Percentiles rank a stretch among this genome's conserved stretches.
Conservation (phyloP, 2,888 invertebrate genomes). For the Ennomos quercinarius region DNA sequence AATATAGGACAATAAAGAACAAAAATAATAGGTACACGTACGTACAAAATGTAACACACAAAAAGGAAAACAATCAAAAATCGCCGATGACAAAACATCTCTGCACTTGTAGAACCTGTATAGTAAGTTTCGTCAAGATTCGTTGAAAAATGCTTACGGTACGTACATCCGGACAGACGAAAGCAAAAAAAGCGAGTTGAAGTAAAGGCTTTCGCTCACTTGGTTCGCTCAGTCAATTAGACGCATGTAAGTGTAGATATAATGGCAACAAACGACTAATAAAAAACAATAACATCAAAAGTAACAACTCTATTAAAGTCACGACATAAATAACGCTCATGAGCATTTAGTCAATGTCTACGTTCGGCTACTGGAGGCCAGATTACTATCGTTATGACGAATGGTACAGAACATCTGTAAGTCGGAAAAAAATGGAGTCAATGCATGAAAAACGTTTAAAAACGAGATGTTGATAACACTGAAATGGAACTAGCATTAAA, state of each 20-base stretch:
- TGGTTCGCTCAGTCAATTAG: too few relatives aligned
- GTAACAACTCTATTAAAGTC: constrained; percentile 38
- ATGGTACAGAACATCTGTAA: constrained; percentile 36
- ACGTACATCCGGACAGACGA: too few relatives aligned
- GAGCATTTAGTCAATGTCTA: constrained; percentile 61
- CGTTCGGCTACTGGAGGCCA: constrained; percentile 47
- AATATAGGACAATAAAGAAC: too few relatives aligned
- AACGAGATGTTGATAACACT: constrained; percentile 27
- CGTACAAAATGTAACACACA: too few relatives aligned
- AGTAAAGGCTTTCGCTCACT: too few relatives aligned
- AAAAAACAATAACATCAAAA: constrained; percentile 30
- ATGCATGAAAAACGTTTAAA: constrained; percentile 23
- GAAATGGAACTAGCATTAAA: not conserved
- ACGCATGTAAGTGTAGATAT: constrained; percentile 13
- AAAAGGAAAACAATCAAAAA: too few relatives aligned
- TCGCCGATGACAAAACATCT: too few relatives aligned
- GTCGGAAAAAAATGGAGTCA: constrained; percentile 26
- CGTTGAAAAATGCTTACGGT: too few relatives aligned
- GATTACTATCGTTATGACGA: constrained; percentile 42
- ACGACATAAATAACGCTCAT: constrained; percentile 52
- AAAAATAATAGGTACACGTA: too few relatives aligned
- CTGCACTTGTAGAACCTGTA: too few relatives aligned
- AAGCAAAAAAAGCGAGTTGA: too few relatives aligned
- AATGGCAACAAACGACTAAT: constrained; percentile 16
- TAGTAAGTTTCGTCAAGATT: too few relatives aligned